phyloP scores from a whole-genome alignment of 2,113 vertebrate genomes.

The Spea multiplicata region DNA sequence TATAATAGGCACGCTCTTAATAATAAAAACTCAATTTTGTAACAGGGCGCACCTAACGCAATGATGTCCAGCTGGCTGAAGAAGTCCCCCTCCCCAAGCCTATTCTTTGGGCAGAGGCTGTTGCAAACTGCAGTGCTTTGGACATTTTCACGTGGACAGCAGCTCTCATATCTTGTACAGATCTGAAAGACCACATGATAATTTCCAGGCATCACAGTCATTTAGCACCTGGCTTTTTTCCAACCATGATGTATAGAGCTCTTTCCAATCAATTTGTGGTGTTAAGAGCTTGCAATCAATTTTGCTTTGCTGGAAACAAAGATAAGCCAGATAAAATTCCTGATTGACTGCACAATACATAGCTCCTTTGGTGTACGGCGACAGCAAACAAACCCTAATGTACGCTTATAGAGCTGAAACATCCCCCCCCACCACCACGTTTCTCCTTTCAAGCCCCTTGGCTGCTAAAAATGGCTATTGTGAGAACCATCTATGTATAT shows the following conservation, averaged over 20 bases:
- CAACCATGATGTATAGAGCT: neutral
- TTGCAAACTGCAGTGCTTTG: too few species aligned
- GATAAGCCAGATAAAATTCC: neutral
- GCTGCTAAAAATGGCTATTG: neutral
- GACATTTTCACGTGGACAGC: too few species aligned
- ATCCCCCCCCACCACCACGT: neutral
- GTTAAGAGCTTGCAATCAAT: conserved; percentile 4
- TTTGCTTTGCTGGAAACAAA: neutral
- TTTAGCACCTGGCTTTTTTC: neutral
- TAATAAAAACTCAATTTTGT: too few species aligned
- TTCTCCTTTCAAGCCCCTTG: neutral
- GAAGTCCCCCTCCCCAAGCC: too few species aligned
- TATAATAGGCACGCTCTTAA: too few species aligned
- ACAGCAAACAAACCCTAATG: neutral
- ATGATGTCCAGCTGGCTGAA: too few species aligned
- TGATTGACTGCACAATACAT: neutral
- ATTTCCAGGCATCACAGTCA: neutral
- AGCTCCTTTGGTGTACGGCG: neutral
- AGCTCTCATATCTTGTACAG: too few species aligned
- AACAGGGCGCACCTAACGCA: too few species aligned
- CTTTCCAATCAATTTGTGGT: neutral
- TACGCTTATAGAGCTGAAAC: neutral
- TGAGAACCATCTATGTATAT: conserved; percentile 12
- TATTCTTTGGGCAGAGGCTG: too few species aligned
- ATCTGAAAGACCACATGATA: neutral